phyloP scores from a whole-genome alignment of 2,797 vertebrate species.

The Kryptolebias ocellatus region DNA sequence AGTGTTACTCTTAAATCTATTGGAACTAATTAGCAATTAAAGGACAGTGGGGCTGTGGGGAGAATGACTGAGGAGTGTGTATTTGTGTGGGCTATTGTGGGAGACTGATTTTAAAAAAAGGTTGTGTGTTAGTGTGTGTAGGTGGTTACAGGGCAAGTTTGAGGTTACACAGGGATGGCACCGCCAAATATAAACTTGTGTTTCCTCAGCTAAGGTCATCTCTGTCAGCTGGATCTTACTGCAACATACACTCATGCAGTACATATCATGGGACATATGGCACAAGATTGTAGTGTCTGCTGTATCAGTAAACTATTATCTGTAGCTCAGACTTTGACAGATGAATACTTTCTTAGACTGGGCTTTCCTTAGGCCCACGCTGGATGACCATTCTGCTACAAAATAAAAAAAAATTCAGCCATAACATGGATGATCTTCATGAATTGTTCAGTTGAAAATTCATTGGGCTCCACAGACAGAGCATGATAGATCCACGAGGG shows the following conservation, averaged over 20 bases:
- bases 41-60: conserved; percentile 46
- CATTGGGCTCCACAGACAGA: too few species aligned
- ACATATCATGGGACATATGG: not conserved
- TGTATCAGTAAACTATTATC: not conserved
- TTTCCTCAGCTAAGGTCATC: conserved; percentile 48
- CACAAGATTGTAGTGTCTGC: not conserved
- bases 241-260: not conserved
- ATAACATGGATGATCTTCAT: too few species aligned
- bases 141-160: conserved; percentile 48
- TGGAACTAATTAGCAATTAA: conserved; percentile 73
- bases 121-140: conserved; percentile 32
- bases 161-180: conserved; percentile 43
- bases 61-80: conserved; percentile 45
- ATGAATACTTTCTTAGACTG: not conserved
- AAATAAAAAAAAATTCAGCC: too few species aligned
- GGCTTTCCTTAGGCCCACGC: too few species aligned
- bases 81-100: conserved; percentile 35
- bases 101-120: conserved; percentile 1
- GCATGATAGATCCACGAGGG: too few species aligned
- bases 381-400: too few species aligned
- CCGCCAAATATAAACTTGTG: conserved; percentile 55
- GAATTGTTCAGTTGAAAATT: too few species aligned
- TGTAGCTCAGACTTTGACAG: not conserved
- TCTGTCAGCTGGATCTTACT: conserved; percentile 14
- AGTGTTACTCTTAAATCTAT: conserved; percentile 55